phyloP scores from a whole-genome alignment of 2,797 vertebrate species.

The Pitangus sulphuratus region DNA sequence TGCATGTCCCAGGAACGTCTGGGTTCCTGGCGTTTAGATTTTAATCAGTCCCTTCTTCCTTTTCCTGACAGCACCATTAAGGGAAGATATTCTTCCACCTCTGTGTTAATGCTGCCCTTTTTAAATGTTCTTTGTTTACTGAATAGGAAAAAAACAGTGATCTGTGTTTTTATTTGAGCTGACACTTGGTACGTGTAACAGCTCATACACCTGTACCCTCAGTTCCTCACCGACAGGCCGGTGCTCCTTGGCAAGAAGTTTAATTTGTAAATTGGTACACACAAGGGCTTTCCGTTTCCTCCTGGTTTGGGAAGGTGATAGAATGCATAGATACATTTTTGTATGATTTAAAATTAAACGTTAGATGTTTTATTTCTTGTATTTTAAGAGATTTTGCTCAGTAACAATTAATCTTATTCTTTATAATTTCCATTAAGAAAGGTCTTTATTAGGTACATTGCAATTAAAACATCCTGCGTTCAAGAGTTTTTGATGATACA shows the following conservation, averaged over 20 bases:
- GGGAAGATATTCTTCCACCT: neutral
- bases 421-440: accelerated
- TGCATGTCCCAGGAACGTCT: neutral
- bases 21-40: neutral
- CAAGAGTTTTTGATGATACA: neutral
- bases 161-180: neutral
- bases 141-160: neutral
- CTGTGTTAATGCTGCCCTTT: constrained; percentile 1
- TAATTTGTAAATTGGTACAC: neutral
- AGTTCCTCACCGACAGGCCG: neutral
- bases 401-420: neutral
- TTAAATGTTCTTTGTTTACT: neutral
- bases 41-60: constrained; percentile 3
- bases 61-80: neutral
- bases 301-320: neutral
- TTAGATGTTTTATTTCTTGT: neutral
- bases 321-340: neutral
- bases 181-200: neutral
- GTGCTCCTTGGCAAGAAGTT: neutral
- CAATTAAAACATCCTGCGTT: neutral
- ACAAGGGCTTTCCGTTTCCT: neutral
- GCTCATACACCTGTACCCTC: accelerated
- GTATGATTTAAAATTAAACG: neutral
- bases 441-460: neutral
- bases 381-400: neutral